Percentiles rank a stretch among this genome's conserved stretches.
Evolutionary conservation across 2,888 invertebrate species (phyloP).

Genomic region (Campoletis raptor): DNA sequence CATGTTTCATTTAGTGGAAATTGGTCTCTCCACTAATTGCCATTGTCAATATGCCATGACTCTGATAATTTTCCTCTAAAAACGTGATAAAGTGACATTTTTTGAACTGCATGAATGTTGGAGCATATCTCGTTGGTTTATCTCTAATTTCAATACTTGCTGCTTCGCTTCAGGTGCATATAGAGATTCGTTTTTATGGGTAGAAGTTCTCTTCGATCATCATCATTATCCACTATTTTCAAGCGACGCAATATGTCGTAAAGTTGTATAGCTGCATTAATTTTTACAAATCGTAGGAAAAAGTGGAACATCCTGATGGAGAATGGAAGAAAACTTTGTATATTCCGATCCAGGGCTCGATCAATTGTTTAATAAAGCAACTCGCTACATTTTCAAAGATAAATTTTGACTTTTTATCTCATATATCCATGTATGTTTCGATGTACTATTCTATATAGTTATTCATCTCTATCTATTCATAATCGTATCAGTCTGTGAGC

Average conservation of each 20-base stretch:
- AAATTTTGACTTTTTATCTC: not conserved
- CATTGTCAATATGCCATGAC: not conserved
- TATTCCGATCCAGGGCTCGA: not conserved
- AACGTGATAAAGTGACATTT: not conserved
- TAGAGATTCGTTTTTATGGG: slow-evolving; percentile 1
- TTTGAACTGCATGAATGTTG: not conserved
- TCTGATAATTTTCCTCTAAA: not conserved
- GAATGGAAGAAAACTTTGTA: not conserved
- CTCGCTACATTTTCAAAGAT: not conserved
- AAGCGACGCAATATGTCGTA: slow-evolving; percentile 8
- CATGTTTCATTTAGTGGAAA: not conserved
- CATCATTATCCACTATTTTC: slow-evolving; percentile 17
- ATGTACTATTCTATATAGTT: not conserved
- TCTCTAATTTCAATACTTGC: slow-evolving; percentile 9
- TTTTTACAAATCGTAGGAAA: slow-evolving; percentile 1
- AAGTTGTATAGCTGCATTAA: not conserved
- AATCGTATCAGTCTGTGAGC: not conserved
- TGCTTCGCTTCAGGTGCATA: not conserved
- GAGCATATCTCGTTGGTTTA: not conserved
- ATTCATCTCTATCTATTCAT: not conserved
- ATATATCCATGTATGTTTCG: not conserved
- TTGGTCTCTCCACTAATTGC: not conserved
- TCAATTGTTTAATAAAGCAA: not conserved
- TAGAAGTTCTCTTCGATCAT: not conserved
- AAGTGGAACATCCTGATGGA: not conserved